Percentiles rank a stretch among this genome's conserved stretches.
These are phyloP conservation scores for Musca domestica DNA, from an alignment of 1,140 invertebrate species.

Conservation along the genomic window DNA sequence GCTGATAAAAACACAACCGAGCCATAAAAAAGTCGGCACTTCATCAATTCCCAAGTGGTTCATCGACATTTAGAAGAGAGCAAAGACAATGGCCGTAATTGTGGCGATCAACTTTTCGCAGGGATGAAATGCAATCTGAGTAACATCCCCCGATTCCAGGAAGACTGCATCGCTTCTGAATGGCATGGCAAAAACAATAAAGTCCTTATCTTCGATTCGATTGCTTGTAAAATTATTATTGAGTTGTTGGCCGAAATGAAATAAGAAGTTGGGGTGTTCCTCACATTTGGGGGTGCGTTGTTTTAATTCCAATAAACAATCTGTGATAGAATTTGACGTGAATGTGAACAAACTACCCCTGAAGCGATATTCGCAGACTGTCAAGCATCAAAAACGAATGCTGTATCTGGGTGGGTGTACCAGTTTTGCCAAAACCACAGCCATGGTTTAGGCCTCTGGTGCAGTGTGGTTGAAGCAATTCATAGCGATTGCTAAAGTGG, in stretches of 20 bases:
- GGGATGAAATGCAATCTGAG: no score
- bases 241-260: background rate
- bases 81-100: background rate
- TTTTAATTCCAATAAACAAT: conserved; percentile 8
- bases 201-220: conserved; percentile 2
- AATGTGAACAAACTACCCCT: no score
- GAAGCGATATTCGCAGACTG: no score
- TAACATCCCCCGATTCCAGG: background rate
- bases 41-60: conserved; percentile 13
- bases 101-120: no score
- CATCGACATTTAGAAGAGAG: conserved; percentile 1
- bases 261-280: no score
- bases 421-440: background rate
- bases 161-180: background rate
- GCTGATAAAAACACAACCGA: background rate
- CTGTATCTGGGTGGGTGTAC: background rate
- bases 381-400: no score
- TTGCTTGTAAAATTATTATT: conserved; percentile 21
- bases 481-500: background rate
- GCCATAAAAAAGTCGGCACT: conserved; percentile 1
- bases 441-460: no score
- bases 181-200: background rate
- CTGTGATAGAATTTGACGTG: conserved; percentile 5
- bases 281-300: conserved; percentile 5
- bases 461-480: no score